Percentiles rank a stretch among this genome's conserved stretches.
phyloP scores from a whole-genome alignment of 1,140 invertebrate genomes.

The Drosophila bipectinata region DNA sequence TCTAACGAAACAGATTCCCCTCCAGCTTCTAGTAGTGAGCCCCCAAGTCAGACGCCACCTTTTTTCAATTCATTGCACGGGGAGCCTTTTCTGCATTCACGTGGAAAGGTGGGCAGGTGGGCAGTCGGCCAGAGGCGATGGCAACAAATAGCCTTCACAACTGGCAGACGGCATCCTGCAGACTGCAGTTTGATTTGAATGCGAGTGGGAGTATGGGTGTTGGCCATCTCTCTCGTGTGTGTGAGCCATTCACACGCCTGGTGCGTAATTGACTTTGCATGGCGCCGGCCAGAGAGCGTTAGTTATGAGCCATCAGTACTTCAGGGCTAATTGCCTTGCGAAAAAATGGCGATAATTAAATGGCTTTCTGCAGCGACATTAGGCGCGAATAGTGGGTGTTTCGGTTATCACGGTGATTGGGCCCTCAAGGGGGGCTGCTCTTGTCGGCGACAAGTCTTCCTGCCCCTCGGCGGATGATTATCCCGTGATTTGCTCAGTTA shows the following conservation, averaged over 20 bases:
- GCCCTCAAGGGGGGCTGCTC: not conserved
- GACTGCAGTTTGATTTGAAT: not conserved
- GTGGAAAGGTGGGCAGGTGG: constrained; percentile 39
- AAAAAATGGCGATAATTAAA: constrained; percentile 38
- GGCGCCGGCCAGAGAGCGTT: constrained; percentile 26
- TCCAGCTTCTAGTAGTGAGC: not conserved
- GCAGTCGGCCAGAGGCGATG: constrained; percentile 5
- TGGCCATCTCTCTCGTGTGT: constrained; percentile 7
- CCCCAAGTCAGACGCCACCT: constrained; percentile 2
- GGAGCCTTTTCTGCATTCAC: constrained; percentile 48
- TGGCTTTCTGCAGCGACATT: constrained; percentile 14
- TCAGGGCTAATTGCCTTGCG: constrained; percentile 23
- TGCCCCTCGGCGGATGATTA: constrained; percentile 20
- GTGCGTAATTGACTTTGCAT: constrained; percentile 69
- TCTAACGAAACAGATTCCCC: not conserved
- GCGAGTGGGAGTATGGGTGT: constrained; percentile 3
- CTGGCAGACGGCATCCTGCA: not conserved
- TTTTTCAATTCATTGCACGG: constrained; percentile 45
- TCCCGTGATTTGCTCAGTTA: constrained; percentile 40
- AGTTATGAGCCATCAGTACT: constrained; percentile 24
- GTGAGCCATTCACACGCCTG: constrained; percentile 44
- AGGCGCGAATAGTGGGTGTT: not conserved
- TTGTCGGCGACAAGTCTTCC: constrained; percentile 2
- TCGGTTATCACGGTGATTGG: not conserved
- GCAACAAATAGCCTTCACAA: no score